These are phyloP conservation scores for Pseudococcus viburni DNA, from an alignment of 2,888 invertebrate genomes.

Conservation along the genomic window DNA sequence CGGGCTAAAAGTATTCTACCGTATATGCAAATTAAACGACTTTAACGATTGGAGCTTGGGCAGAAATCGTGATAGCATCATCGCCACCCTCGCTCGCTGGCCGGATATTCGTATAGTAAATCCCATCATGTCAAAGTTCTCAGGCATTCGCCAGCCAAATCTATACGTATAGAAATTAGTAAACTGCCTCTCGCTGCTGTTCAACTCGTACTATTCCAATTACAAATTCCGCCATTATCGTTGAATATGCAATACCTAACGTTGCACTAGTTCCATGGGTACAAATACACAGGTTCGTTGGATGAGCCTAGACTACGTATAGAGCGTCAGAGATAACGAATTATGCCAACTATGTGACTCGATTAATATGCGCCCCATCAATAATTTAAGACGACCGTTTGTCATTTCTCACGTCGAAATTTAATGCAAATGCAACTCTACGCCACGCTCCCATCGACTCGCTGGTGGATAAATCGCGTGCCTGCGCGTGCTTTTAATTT, in stretches of 20 bases:
- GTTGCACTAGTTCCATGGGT: not conserved
- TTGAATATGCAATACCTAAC: slow-evolving; percentile 29
- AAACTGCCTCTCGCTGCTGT: not conserved
- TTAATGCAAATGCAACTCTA: slow-evolving; percentile 15
- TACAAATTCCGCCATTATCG: slow-evolving; percentile 19
- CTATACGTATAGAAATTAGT: not conserved
- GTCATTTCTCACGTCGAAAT: slow-evolving; percentile 50
- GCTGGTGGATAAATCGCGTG: not conserved
- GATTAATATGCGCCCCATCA: slow-evolving; percentile 35
- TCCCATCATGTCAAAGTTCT: slow-evolving; percentile 11
- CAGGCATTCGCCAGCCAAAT: not conserved
- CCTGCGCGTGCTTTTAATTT: not conserved
- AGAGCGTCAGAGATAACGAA: not conserved
- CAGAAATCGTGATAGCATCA: not conserved
- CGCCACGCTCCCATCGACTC: not conserved
- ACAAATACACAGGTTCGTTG: not conserved
- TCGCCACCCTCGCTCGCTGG: not conserved
- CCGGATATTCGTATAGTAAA: not conserved
- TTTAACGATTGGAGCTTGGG: not conserved
- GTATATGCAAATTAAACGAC: slow-evolving; percentile 16
- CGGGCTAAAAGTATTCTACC: no score
- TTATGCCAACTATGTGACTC: slow-evolving; percentile 51
- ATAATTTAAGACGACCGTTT: slow-evolving; percentile 53
- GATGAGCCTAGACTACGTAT: not conserved
- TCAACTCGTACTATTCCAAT: slow-evolving; percentile 30